These are phyloP conservation scores for Rhinolophus ferrumequinum DNA, from an alignment of 2,113 vertebrate genomes.

Conservation along the genomic window DNA sequence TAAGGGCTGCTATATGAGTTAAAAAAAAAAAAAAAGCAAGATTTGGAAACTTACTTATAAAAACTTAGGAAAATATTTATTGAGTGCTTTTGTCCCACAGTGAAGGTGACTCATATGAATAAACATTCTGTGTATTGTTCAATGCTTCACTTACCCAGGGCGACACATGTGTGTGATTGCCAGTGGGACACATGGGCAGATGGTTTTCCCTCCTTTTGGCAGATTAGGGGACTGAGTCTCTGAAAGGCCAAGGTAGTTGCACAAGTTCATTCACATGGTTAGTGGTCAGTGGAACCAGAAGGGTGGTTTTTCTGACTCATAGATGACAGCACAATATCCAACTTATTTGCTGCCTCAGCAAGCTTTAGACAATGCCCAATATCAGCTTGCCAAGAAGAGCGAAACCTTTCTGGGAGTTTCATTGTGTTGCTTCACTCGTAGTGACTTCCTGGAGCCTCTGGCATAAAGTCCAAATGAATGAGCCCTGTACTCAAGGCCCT, in stretches of 20 bases:
- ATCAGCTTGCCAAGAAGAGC: constrained; percentile 20
- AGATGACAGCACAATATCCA: background rate
- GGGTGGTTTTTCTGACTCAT: constrained; percentile 42
- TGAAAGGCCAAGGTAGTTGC: background rate
- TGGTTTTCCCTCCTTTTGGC: background rate
- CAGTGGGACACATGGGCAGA: background rate
- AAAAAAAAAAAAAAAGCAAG: background rate
- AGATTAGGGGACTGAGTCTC: background rate
- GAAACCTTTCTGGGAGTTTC: constrained; percentile 25
- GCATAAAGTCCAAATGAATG: constrained; percentile 9
- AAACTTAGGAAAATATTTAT: constrained; percentile 17
- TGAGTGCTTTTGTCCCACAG: background rate
- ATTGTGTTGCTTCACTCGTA: background rate
- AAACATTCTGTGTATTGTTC: background rate
- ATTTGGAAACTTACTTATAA: constrained; percentile 43
- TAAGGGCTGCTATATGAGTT: background rate
- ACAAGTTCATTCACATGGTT: background rate
- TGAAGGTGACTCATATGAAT: background rate
- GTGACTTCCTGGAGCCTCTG: constrained; percentile 49
- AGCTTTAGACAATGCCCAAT: constrained; percentile 34
- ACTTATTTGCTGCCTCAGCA: constrained; percentile 27
- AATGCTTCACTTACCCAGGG: background rate
- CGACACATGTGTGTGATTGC: background rate
- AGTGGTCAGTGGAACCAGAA: constrained; percentile 9
- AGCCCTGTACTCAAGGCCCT: background rate